Percentiles rank a stretch among this genome's conserved stretches.
These are phyloP conservation scores for Liasis olivaceus DNA, from an alignment of 2,797 vertebrate genomes.

Conservation along the genomic window DNA sequence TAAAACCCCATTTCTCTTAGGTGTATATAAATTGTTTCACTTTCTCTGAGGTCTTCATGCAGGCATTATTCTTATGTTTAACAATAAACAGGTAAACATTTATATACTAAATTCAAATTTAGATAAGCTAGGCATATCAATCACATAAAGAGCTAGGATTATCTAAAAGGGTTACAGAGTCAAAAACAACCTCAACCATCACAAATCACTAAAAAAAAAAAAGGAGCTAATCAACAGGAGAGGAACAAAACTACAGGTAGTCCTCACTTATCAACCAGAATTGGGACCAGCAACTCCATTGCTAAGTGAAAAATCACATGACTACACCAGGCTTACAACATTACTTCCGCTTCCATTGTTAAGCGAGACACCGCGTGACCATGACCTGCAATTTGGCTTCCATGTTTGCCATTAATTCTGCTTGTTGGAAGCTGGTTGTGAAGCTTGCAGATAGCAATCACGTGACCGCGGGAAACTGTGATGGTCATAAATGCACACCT, in stretches of 20 bases:
- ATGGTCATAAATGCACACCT: background rate
- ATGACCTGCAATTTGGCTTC: background rate
- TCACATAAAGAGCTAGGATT: constrained; percentile 1
- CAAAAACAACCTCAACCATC: background rate
- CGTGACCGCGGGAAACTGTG: background rate
- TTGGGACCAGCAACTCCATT: background rate
- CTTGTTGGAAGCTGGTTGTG: background rate
- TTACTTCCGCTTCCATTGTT: background rate
- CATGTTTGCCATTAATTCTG: background rate
- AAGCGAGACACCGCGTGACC: background rate
- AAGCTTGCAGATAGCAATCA: background rate
- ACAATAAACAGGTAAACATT: background rate
- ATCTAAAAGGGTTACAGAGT: background rate
- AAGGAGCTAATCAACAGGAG: background rate
- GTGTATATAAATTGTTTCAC: background rate
- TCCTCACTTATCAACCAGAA: background rate
- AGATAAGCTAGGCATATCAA: constrained; percentile 12
- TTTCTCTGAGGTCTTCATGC: background rate
- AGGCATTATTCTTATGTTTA: background rate
- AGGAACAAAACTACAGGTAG: background rate
- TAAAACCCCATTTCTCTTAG: background rate
- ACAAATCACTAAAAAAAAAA: background rate
- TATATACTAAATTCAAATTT: background rate
- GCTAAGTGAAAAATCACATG: background rate
- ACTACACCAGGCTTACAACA: too few species aligned